These are phyloP conservation scores for Chlorocebus sabaeus DNA, from an alignment of 2,113 vertebrate species.

Conservation along the genomic window DNA sequence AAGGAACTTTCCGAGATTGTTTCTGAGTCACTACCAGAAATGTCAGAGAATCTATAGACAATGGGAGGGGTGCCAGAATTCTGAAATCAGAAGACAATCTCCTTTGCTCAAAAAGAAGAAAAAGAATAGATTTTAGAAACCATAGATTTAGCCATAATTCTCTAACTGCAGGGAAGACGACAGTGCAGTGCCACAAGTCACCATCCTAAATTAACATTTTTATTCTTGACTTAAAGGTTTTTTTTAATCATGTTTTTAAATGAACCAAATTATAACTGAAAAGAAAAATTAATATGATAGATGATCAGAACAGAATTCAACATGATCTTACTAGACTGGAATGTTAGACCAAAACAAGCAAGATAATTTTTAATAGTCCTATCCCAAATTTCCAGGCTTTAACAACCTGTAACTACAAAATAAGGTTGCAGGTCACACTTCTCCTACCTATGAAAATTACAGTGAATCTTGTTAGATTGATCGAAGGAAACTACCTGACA, in stretches of 20 bases:
- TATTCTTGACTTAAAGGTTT: not conserved
- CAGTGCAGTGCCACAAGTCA: not conserved
- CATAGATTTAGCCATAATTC: not conserved
- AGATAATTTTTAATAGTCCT: not conserved
- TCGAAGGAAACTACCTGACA: not conserved
- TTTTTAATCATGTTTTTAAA: not conserved
- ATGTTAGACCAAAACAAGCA: not conserved
- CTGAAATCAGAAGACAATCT: not conserved
- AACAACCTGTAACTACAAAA: not conserved
- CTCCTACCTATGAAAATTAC: not conserved
- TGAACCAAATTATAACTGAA: not conserved
- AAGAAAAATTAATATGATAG: constrained; percentile 11
- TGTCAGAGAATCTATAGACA: not conserved
- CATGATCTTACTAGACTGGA: not conserved
- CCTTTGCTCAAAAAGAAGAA: not conserved
- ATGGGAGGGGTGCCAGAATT: not conserved
- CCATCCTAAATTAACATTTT: not conserved
- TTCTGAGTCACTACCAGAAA: not conserved
- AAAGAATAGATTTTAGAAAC: not conserved
- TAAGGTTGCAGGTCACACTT: not conserved
- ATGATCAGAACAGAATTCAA: constrained; percentile 1
- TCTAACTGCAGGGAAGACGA: not conserved
- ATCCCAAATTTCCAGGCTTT: not conserved
- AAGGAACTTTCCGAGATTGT: not conserved
- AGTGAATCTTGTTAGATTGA: not conserved